A percentile compares a stretch with the other conserved stretches of the same genome.
Evolutionary conservation across 92 coral and sea anemone genomes (phyloP).

Genomic region (Anthopleura xanthogrammica): DNA sequence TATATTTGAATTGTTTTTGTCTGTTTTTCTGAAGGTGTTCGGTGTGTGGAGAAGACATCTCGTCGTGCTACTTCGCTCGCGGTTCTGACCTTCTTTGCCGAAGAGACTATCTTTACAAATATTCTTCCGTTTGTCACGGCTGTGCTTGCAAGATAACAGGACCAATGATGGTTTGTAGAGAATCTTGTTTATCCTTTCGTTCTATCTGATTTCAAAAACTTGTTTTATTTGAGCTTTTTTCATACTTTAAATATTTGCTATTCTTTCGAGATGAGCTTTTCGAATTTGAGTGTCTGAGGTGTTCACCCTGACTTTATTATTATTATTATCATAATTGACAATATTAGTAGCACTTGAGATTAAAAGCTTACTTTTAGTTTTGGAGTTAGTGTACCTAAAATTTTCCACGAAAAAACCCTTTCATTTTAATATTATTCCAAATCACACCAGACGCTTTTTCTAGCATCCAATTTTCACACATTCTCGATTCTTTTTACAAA

Average conservation of each 20-base stretch:
- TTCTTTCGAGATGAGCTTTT: constrained; percentile 5
- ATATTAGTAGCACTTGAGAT: neutral
- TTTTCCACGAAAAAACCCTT: neutral
- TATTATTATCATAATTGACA: neutral
- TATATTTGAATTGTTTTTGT: neutral
- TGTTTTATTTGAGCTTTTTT: neutral
- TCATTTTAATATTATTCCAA: too few species aligned
- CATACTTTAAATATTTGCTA: constrained; percentile 33
- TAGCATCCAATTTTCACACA: too few species aligned
- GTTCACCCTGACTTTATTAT: neutral
- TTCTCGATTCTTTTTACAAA: neutral
- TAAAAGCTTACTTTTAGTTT: neutral
- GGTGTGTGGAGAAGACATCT: constrained; percentile 60
- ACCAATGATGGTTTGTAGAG: constrained; percentile 78
- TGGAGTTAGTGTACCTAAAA: neutral
- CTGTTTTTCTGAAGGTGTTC: constrained; percentile 61
- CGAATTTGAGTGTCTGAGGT: neutral
- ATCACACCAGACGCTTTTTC: neutral
- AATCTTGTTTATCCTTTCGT: neutral
- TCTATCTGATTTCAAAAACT: neutral
- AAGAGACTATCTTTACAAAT: constrained; percentile 73
- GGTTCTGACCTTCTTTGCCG: constrained; percentile 73
- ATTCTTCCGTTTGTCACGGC: constrained; percentile 70
- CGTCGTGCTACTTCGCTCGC: constrained; percentile 68
- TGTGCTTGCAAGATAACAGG: constrained; percentile 85